Conservation (phyloP, 2,888 invertebrate species). For the Drosophila nigritarsus region DNA sequence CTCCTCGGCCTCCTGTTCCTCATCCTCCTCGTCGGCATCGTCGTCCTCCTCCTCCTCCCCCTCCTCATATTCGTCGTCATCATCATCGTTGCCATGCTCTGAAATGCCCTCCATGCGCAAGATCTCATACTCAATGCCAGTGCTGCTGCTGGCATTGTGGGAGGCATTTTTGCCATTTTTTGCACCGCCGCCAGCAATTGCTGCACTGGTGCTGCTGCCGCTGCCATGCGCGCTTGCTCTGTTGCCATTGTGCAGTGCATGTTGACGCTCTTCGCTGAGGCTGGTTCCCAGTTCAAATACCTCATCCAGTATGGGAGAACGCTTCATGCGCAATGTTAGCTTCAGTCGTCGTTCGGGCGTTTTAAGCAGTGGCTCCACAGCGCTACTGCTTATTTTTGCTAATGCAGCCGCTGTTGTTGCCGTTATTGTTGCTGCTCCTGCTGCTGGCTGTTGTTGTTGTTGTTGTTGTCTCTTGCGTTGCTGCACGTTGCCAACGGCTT, state of each 20-base stretch:
- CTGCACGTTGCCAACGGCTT: constrained; percentile 51
- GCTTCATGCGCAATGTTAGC: constrained; percentile 93
- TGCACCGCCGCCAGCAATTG: constrained; percentile 1
- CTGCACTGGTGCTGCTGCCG: background rate
- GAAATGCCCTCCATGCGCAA: constrained; percentile 91
- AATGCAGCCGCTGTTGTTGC: constrained; percentile 10
- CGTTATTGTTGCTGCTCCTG: constrained; percentile 17
- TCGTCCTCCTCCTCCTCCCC: constrained; percentile 29
- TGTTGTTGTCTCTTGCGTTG: constrained; percentile 64
- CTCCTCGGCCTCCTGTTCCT: constrained; percentile 3
- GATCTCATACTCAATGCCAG: constrained; percentile 91
- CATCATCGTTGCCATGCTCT: constrained; percentile 82
- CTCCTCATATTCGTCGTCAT: constrained; percentile 56
- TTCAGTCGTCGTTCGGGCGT: constrained; percentile 87
- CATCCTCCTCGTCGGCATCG: constrained; percentile 10
- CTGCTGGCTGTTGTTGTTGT: constrained; percentile 35
- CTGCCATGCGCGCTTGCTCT: background rate
- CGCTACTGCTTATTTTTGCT: constrained; percentile 18
- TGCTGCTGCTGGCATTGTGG: constrained; percentile 16
- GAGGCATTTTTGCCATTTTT: constrained; percentile 25
- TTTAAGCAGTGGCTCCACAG: constrained; percentile 81
- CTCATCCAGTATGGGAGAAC: constrained; percentile 94
- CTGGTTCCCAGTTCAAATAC: constrained; percentile 92
- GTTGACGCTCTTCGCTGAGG: constrained; percentile 87
- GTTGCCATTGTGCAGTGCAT: constrained; percentile 53